Conservation (phyloP, 2,888 invertebrate genomes). For the Galerucella nymphaeae region DNA sequence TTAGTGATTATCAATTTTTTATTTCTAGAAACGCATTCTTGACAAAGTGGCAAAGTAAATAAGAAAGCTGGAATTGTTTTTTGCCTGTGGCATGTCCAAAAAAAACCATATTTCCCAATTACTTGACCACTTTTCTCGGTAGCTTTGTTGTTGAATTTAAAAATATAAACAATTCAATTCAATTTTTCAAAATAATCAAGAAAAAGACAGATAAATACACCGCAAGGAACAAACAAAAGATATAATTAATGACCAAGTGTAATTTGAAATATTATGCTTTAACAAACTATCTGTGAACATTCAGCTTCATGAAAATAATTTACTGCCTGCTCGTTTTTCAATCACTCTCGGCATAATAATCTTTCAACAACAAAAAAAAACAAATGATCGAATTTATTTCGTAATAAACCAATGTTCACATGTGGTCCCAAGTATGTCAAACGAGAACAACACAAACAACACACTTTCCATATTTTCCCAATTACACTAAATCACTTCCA, state of each 20-base stretch:
- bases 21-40: too few species aligned
- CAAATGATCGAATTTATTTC: constrained; percentile 25
- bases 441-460: constrained; percentile 53
- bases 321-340: constrained; percentile 1
- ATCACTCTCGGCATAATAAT: constrained; percentile 1
- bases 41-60: too few species aligned
- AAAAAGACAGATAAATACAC: too few species aligned
- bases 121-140: too few species aligned
- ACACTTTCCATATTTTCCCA: constrained; percentile 61
- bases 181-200: too few species aligned
- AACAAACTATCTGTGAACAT: background rate
- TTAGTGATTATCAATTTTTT: too few species aligned
- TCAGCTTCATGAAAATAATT: background rate
- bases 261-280: background rate
- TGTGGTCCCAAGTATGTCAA: constrained; percentile 30
- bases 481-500: constrained; percentile 58
- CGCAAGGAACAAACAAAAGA: background rate
- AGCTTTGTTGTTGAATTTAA: too few species aligned
- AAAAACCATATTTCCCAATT: too few species aligned
- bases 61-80: too few species aligned
- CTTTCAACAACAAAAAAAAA: constrained; percentile 1
- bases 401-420: constrained; percentile 23
- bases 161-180: too few species aligned
- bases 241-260: background rate
- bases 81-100: too few species aligned